Conservation (phyloP, 2,113 vertebrate genomes). For the Pristiophorus japonicus region DNA sequence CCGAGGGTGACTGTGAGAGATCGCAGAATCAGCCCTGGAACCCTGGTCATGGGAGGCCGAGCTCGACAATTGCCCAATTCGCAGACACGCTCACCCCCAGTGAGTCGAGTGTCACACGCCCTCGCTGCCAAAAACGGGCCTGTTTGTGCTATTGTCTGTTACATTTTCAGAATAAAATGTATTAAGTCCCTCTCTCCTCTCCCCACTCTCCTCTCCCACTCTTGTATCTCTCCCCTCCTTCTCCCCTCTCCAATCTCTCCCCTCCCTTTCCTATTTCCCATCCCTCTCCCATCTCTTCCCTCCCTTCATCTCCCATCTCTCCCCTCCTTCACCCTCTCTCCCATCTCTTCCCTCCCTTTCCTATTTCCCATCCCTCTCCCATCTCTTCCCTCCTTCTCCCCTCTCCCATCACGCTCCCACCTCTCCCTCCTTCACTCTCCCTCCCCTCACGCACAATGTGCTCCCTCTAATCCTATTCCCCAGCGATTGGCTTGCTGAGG, state of each 20-base stretch:
- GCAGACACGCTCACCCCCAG: too few species aligned
- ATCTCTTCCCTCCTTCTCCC: too few species aligned
- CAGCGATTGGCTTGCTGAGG: conserved; percentile 82
- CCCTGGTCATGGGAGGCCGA: too few species aligned
- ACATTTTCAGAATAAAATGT: not conserved
- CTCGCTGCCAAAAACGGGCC: too few species aligned
- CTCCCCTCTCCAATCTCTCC: not conserved
- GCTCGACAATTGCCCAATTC: too few species aligned
- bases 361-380: not conserved
- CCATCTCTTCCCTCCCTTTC: not conserved
- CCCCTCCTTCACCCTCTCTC: not conserved
- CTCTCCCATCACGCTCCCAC: not conserved
- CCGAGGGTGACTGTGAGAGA: too few species aligned
- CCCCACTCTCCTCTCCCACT: too few species aligned
- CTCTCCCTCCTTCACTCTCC: not conserved
- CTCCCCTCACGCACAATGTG: not conserved
- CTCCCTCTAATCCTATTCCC: not conserved
- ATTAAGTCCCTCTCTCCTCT: not conserved
- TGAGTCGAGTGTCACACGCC: too few species aligned
- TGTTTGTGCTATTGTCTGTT: not conserved
- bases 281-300: not conserved
- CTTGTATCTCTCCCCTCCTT: not conserved
- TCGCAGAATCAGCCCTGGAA: too few species aligned
- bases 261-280: too few species aligned
- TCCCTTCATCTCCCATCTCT: too few species aligned